Conservation (phyloP, 1,140 invertebrate genomes). For the Brachystomella parvula region DNA sequence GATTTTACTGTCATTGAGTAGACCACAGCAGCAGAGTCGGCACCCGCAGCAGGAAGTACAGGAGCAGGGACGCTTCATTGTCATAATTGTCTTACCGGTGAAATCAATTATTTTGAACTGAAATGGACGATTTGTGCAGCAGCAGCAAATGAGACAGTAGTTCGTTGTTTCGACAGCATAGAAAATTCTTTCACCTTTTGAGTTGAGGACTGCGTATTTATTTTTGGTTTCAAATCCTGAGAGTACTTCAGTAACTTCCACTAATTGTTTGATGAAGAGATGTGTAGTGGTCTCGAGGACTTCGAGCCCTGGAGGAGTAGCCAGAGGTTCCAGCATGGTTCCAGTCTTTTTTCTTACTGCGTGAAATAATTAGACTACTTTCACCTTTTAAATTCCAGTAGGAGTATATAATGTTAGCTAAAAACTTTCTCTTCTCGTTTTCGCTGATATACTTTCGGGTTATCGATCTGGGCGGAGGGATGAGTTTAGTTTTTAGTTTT, state of each 20-base stretch:
- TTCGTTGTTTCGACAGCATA: slow-evolving; percentile 17
- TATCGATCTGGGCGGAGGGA: slow-evolving; percentile 5
- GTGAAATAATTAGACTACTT: too few relatives aligned
- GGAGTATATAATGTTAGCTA: background rate
- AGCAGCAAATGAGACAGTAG: slow-evolving; percentile 15
- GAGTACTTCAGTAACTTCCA: slow-evolving; percentile 11
- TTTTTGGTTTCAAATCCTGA: slow-evolving; percentile 16
- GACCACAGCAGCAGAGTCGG: slow-evolving; percentile 7
- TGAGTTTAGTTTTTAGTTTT: background rate
- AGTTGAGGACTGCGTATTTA: slow-evolving; percentile 14
- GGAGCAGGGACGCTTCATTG: background rate
- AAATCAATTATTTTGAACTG: slow-evolving; percentile 13
- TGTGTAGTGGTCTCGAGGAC: slow-evolving; percentile 12
- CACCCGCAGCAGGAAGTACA: slow-evolving; percentile 9
- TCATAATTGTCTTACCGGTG: slow-evolving; percentile 3
- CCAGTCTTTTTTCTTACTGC: background rate
- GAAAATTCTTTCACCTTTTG: background rate
- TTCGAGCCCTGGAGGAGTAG: slow-evolving; percentile 10
- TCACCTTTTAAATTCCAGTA: background rate
- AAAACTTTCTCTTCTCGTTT: background rate
- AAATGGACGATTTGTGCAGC: slow-evolving; percentile 3
- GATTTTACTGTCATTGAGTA: slow-evolving; percentile 4
- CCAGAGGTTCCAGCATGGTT: background rate
- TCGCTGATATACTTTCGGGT: background rate
- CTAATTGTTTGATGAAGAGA: slow-evolving; percentile 4